These are phyloP conservation scores for Suricata suricatta DNA, from an alignment of 2,113 vertebrate genomes.

Conservation along the genomic window DNA sequence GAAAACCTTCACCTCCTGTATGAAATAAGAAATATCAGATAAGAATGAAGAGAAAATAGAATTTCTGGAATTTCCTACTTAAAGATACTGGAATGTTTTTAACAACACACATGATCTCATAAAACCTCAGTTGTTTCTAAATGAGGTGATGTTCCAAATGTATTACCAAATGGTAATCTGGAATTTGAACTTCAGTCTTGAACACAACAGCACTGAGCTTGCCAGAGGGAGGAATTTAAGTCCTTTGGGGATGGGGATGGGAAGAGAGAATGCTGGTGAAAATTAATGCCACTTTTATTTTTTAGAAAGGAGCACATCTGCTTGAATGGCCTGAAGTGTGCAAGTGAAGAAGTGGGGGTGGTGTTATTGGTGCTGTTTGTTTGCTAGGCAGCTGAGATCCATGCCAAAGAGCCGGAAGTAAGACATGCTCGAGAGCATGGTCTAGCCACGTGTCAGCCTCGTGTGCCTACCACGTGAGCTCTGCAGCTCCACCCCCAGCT, in stretches of 20 bases:
- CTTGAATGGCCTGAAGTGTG: neutral
- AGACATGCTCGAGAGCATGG: neutral
- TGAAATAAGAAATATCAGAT: conserved; percentile 9
- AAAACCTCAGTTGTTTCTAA: conserved; percentile 32
- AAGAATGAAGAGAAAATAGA: neutral
- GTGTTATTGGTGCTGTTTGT: neutral
- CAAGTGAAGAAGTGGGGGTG: neutral
- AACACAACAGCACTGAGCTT: neutral
- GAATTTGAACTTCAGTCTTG: conserved; percentile 41
- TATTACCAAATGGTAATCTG: neutral
- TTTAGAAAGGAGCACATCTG: neutral
- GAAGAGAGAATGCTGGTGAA: neutral
- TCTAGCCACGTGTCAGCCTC: neutral
- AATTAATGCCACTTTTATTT: conserved; percentile 25
- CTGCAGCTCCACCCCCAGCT: neutral
- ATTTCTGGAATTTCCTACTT: neutral
- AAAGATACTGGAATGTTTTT: conserved; percentile 1
- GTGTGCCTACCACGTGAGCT: neutral
- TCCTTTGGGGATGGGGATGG: neutral
- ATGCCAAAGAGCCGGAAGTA: neutral
- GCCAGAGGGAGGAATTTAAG: neutral
- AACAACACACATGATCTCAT: neutral
- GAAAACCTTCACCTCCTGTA: neutral
- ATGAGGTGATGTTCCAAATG: conserved; percentile 51
- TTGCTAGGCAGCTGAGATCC: conserved; percentile 1